A percentile compares a stretch with the other conserved stretches of the same genome.
Evolutionary conservation across 2,113 vertebrate species (phyloP).

Genomic region (Oceanites oceanicus): DNA sequence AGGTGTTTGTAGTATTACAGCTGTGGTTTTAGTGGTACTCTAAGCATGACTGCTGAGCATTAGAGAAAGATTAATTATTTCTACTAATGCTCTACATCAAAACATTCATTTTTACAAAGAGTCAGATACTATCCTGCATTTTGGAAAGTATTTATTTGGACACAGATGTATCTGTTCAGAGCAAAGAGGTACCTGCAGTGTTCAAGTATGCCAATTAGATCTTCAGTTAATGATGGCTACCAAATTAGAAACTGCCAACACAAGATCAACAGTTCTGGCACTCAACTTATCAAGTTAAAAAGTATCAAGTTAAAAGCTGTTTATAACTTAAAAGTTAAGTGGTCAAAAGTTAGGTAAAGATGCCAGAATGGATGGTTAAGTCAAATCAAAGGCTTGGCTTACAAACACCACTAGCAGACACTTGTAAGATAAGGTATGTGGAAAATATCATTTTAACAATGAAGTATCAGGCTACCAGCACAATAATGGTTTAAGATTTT

Average conservation of each 20-base stretch:
- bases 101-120: not conserved
- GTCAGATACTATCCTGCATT: not conserved
- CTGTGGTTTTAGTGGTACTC: not conserved
- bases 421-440: not conserved
- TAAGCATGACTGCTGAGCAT: not conserved
- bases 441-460: not conserved
- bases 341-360: not conserved
- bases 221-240: not conserved
- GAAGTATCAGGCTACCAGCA: not conserved
- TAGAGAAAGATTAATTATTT: constrained; percentile 3
- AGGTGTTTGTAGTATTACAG: not conserved
- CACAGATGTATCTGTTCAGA: not conserved
- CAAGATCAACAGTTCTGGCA: not conserved
- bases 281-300: too few relatives aligned
- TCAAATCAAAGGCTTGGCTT: not conserved
- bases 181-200: not conserved
- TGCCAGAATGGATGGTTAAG: not conserved
- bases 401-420: not conserved
- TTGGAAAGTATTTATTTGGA: not conserved
- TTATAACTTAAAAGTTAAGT: not conserved
- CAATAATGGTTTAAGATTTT: not conserved
- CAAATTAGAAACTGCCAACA: not conserved
- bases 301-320: not conserved
- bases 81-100: not conserved
- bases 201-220: not conserved